Conservation (phyloP, 2,113 vertebrate genomes). For the Trichomycterus rosablanca region DNA sequence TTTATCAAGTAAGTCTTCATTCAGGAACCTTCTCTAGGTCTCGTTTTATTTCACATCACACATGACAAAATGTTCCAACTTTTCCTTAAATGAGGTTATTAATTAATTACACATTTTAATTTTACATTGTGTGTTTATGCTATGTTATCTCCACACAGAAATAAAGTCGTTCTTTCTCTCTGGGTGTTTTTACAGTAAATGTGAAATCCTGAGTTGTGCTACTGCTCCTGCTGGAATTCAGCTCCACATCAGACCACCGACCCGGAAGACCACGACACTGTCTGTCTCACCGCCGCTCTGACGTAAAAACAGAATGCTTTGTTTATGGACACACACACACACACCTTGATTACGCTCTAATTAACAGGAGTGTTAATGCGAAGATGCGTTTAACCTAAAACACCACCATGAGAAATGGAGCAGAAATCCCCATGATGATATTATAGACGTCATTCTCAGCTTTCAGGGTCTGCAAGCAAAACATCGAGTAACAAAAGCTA, state of each 20-base stretch:
- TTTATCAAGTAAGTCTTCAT: slow-evolving; percentile 74
- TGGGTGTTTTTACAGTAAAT: slow-evolving; percentile 72
- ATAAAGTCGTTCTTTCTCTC: too few species aligned
- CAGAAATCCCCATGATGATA: neutral
- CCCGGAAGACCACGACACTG: slow-evolving; percentile 47
- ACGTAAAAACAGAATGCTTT: too few species aligned
- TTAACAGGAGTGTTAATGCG: slow-evolving; percentile 17
- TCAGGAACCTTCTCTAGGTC: neutral
- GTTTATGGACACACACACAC: slow-evolving; percentile 11
- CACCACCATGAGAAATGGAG: neutral
- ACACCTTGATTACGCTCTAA: slow-evolving; percentile 24
- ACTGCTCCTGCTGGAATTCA: slow-evolving; percentile 52
- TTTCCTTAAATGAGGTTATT: too few species aligned
- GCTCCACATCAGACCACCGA: slow-evolving; percentile 53
- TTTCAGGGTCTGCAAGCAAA: too few species aligned
- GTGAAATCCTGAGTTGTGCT: slow-evolving; percentile 71
- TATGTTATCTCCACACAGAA: too few species aligned
- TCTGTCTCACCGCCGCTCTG: slow-evolving; percentile 44
- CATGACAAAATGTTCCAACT: too few species aligned
- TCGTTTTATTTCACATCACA: too few species aligned
- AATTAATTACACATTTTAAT: too few species aligned
- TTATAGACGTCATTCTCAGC: too few species aligned
- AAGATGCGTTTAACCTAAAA: slow-evolving; percentile 26
- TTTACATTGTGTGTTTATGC: too few species aligned
- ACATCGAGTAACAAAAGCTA: too few species aligned